These are phyloP conservation scores for Haliclystus octoradiatus DNA, from an alignment of 30 jellyfish, hydroid and myxozoan species.

Conservation along the genomic window DNA sequence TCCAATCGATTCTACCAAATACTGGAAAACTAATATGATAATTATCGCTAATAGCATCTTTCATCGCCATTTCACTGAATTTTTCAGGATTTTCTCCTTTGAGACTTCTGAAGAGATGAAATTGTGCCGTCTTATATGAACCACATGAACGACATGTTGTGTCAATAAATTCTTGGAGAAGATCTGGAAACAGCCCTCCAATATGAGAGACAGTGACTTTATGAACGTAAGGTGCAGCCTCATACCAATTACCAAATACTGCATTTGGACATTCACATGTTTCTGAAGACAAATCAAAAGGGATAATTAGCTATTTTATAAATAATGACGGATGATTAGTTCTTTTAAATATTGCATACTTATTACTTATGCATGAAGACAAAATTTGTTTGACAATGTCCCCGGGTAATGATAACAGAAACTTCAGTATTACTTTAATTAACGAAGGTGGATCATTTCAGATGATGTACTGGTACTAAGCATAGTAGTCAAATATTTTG, in stretches of 20 bases:
- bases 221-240: conserved; percentile 36
- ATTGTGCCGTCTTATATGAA: neutral
- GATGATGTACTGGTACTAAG: too few relatives aligned
- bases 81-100: conserved; percentile 48
- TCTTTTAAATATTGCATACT: too few relatives aligned
- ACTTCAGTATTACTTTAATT: too few relatives aligned
- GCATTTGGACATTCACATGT: conserved; percentile 44
- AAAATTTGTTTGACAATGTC: too few relatives aligned
- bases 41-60: conserved; percentile 27
- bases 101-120: conserved; percentile 5
- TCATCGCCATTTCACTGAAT: conserved; percentile 20
- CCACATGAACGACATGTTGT: conserved; percentile 35
- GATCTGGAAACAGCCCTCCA: conserved; percentile 34
- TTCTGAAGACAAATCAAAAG: conserved; percentile 5
- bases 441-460: too few relatives aligned
- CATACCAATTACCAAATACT: conserved; percentile 25
- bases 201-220: neutral
- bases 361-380: too few relatives aligned
- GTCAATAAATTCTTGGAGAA: conserved; percentile 22
- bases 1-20: conserved; percentile 27
- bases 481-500: too few relatives aligned
- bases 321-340: conserved; percentile 2
- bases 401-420: too few relatives aligned
- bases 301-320: neutral
- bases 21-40: conserved; percentile 46